A percentile compares a stretch with the other conserved stretches of the same genome.
These are phyloP conservation scores for Gnathonemus longibarbis DNA, from an alignment of 2,113 vertebrate species.

Conservation along the genomic window DNA sequence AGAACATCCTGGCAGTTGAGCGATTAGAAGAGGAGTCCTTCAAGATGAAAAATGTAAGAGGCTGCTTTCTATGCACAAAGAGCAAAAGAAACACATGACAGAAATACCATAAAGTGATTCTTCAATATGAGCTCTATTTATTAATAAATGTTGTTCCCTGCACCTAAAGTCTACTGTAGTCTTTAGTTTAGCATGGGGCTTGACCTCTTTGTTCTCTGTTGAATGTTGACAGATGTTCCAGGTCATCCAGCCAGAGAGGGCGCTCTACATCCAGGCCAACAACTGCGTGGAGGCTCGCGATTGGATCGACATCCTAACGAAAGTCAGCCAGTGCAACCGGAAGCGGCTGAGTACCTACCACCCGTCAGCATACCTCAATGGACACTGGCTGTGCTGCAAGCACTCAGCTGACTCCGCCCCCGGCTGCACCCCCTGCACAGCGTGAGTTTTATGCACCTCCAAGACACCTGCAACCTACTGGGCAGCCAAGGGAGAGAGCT, in stretches of 20 bases:
- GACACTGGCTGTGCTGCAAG: slow-evolving; percentile 96
- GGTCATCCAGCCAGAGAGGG: slow-evolving; percentile 92
- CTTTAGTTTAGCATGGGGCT: neutral
- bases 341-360: slow-evolving; percentile 89
- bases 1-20: slow-evolving; percentile 96
- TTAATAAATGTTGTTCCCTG: neutral
- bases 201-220: neutral
- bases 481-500: neutral
- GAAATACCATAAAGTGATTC: neutral
- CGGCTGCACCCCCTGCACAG: slow-evolving; percentile 89
- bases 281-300: slow-evolving; percentile 96
- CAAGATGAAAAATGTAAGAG: slow-evolving; percentile 98
- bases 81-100: neutral
- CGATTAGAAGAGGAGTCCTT: slow-evolving; percentile 95
- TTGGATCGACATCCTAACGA: slow-evolving; percentile 96
- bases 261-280: slow-evolving; percentile 96
- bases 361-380: slow-evolving; percentile 91
- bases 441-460: slow-evolving; percentile 56
- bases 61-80: neutral
- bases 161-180: neutral
- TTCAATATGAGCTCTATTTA: neutral
- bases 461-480: neutral
- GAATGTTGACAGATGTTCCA: slow-evolving; percentile 84
- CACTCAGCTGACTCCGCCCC: slow-evolving; percentile 72
- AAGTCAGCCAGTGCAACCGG: slow-evolving; percentile 96